phyloP scores from a whole-genome alignment of 2,888 invertebrate species.

The Quadroppia sp. region DNA sequence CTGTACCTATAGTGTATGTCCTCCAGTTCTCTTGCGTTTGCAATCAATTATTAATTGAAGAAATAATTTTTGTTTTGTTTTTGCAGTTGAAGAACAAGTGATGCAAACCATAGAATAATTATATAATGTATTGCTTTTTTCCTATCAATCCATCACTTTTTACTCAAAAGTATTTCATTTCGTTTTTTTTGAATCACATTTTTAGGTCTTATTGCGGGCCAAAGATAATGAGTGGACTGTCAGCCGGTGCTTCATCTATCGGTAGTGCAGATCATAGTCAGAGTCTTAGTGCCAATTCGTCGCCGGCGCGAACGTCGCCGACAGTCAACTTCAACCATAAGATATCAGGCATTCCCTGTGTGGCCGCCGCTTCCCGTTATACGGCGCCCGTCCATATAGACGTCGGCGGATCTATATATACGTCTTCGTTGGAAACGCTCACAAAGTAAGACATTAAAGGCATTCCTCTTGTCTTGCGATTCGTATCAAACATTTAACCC shows the following conservation, averaged over 20 bases:
- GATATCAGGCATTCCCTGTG: slow-evolving; percentile 85
- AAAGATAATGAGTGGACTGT: slow-evolving; percentile 37
- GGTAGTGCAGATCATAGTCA: slow-evolving; percentile 28
- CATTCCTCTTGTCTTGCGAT: too few species aligned
- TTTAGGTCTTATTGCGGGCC: not conserved
- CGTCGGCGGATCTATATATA: slow-evolving; percentile 94
- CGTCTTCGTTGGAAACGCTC: slow-evolving; percentile 88
- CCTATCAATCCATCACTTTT: too few species aligned
- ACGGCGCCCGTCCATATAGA: slow-evolving; percentile 97
- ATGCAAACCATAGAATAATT: not conserved
- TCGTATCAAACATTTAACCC: not conserved
- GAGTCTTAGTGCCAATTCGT: slow-evolving; percentile 37
- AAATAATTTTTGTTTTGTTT: too few species aligned
- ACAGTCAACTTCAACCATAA: slow-evolving; percentile 54
- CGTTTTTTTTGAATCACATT: not conserved
- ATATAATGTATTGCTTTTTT: not conserved
- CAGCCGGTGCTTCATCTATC: slow-evolving; percentile 22
- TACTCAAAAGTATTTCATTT: too few species aligned
- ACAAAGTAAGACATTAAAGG: slow-evolving; percentile 67
- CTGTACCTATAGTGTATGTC: slow-evolving; percentile 26
- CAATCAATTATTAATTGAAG: not conserved
- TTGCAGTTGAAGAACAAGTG: too few species aligned
- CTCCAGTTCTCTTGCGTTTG: not conserved
- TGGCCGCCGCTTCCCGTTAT: slow-evolving; percentile 83
- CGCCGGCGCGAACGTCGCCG: slow-evolving; percentile 41